Evolutionary conservation across 2,888 invertebrate genomes (phyloP).

Genomic region (Oxyteleia sp.): DNA sequence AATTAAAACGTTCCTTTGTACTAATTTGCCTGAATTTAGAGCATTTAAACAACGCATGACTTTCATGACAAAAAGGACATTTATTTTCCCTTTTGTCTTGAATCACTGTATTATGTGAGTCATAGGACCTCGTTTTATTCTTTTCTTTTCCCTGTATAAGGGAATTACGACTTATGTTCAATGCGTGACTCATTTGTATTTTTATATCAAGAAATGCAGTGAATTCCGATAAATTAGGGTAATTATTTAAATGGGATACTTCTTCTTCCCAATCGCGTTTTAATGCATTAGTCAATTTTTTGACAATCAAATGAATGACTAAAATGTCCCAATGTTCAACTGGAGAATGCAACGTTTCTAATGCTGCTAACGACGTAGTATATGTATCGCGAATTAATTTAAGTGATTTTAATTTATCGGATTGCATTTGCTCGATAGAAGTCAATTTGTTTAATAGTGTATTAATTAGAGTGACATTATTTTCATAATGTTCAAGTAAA

Average conservation of each 20-base stretch:
- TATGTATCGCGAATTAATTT: too few relatives aligned
- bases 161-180: too few relatives aligned
- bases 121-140: not conserved
- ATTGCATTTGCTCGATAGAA: too few relatives aligned
- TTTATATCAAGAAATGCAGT: not conserved
- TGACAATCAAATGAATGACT: not conserved
- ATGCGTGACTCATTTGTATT: too few relatives aligned
- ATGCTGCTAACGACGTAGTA: not conserved
- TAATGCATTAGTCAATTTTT: not conserved
- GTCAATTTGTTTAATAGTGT: too few relatives aligned
- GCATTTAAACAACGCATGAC: not conserved
- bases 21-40: too few relatives aligned
- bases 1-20: too few relatives aligned
- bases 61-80: not conserved
- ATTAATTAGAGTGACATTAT: too few relatives aligned
- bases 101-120: not conserved
- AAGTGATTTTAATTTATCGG: too few relatives aligned
- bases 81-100: not conserved
- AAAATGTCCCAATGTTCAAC: constrained; percentile 3
- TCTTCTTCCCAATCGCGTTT: constrained; percentile 5
- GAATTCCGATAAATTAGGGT: not conserved
- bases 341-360: not conserved
- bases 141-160: too few relatives aligned
- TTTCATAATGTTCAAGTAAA: too few relatives aligned
- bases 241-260: not conserved